phyloP scores from a whole-genome alignment of 37 sponge, comb jelly and placozoan genomes.

The Aphrocallistes beatrix region DNA sequence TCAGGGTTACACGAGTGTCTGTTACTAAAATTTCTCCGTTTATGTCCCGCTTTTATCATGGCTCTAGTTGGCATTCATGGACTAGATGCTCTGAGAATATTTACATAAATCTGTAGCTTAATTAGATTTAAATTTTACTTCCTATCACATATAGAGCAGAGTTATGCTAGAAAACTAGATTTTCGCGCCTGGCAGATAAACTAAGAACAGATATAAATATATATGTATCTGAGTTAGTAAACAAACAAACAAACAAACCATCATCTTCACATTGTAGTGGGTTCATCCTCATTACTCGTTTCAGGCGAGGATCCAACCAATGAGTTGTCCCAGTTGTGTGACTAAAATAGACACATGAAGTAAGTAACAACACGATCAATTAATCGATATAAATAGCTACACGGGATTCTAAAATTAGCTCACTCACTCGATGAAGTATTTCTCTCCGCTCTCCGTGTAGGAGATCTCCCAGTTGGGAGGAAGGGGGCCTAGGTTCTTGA shows the following conservation, averaged over 20 bases:
- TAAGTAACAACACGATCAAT: neutral
- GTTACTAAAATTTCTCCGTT: too few relatives aligned
- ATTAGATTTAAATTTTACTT: too few relatives aligned
- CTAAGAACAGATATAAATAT: too few relatives aligned
- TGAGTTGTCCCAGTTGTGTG: constrained; percentile 89
- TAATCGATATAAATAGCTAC: neutral
- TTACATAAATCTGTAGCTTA: too few relatives aligned
- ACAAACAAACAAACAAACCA: constrained; percentile 56
- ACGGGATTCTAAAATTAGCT: neutral
- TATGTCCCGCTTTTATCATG: too few relatives aligned
- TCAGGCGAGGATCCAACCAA: constrained; percentile 91
- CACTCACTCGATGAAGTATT: constrained; percentile 94
- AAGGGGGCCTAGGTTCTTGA: constrained; percentile 69
- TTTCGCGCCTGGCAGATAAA: too few relatives aligned
- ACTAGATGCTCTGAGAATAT: too few relatives aligned
- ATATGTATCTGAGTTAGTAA: too few relatives aligned
- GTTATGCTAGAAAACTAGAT: too few relatives aligned
- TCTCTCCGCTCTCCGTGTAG: constrained; percentile 84
- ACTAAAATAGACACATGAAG: constrained; percentile 48
- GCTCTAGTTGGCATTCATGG: too few relatives aligned
- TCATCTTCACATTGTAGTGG: constrained; percentile 64
- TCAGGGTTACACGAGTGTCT: too few relatives aligned
- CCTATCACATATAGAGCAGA: too few relatives aligned
- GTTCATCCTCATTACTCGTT: constrained; percentile 43
- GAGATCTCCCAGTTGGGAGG: constrained; percentile 92